A percentile compares a stretch with the other conserved stretches of the same genome.
Conservation (phyloP, 2,888 invertebrate genomes). For the Drosophila infuscata region DNA sequence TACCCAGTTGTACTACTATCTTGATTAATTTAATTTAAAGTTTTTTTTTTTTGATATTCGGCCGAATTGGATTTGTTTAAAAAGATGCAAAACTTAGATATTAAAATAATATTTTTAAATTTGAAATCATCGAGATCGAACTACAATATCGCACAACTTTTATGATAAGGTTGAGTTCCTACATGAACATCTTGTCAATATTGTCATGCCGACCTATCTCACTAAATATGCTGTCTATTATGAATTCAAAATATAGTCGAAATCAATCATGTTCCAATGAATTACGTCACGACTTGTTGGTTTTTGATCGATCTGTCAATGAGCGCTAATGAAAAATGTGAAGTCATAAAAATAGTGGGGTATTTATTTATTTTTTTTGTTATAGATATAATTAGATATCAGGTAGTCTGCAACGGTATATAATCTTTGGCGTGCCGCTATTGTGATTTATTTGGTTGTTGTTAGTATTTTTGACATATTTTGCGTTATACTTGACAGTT, state of each 20-base stretch:
- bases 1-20: neutral
- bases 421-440: slow-evolving; percentile 3
- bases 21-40: neutral
- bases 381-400: neutral
- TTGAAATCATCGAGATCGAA: too few relatives aligned
- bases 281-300: neutral
- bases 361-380: neutral
- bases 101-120: too few relatives aligned
- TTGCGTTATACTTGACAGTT: slow-evolving; percentile 41
- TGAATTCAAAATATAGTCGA: neutral
- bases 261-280: neutral
- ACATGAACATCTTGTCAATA: neutral
- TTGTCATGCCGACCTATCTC: neutral
- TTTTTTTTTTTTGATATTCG: too few relatives aligned
- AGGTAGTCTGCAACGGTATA: neutral
- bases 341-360: neutral
- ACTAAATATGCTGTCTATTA: neutral
- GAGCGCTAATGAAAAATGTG: neutral
- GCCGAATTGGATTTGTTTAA: too few relatives aligned
- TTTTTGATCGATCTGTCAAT: neutral
- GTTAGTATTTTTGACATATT: slow-evolving; percentile 35
- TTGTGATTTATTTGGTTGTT: slow-evolving; percentile 19
- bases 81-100: too few relatives aligned
- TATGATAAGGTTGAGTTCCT: neutral
- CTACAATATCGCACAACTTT: too few relatives aligned